These are phyloP conservation scores for Aethes cnicana DNA, from an alignment of 2,888 invertebrate genomes.

Conservation along the genomic window DNA sequence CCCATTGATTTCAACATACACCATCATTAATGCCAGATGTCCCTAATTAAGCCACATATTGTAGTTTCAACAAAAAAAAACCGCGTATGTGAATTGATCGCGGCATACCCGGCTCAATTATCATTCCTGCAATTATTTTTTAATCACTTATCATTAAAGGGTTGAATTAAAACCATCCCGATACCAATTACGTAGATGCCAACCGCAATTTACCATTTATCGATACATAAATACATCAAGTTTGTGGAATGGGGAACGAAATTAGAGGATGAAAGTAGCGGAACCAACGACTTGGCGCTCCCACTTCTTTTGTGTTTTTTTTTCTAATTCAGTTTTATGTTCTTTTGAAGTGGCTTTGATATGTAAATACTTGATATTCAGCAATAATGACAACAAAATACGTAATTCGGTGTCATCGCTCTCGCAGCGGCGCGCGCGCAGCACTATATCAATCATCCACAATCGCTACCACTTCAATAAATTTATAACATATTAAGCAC, in stretches of 20 bases:
- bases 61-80: conserved; percentile 36
- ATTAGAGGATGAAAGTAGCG: too few species aligned
- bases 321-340: not conserved
- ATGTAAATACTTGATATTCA: conserved; percentile 35
- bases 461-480: conserved; percentile 80
- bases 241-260: not conserved
- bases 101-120: conserved; percentile 54
- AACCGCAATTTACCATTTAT: conserved; percentile 44
- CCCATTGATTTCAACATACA: not conserved
- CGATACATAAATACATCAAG: conserved; percentile 39
- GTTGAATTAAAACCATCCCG: conserved; percentile 48
- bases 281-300: not conserved
- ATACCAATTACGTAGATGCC: conserved; percentile 38
- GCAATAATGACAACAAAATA: conserved; percentile 57
- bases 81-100: conserved; percentile 45
- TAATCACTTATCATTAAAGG: conserved; percentile 58
- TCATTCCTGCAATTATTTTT: conserved; percentile 63
- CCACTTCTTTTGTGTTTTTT: not conserved
- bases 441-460: conserved; percentile 79
- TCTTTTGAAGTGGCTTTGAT: not conserved
- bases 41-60: conserved; percentile 10
- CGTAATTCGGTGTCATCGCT: conserved; percentile 55
- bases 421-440: conserved; percentile 41
- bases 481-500: conserved; percentile 82
- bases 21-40: conserved; percentile 9